Percentiles rank a stretch among this genome's conserved stretches.
These are phyloP conservation scores for Orchestia grillus DNA, from an alignment of 1,140 invertebrate species.

Conservation along the genomic window DNA sequence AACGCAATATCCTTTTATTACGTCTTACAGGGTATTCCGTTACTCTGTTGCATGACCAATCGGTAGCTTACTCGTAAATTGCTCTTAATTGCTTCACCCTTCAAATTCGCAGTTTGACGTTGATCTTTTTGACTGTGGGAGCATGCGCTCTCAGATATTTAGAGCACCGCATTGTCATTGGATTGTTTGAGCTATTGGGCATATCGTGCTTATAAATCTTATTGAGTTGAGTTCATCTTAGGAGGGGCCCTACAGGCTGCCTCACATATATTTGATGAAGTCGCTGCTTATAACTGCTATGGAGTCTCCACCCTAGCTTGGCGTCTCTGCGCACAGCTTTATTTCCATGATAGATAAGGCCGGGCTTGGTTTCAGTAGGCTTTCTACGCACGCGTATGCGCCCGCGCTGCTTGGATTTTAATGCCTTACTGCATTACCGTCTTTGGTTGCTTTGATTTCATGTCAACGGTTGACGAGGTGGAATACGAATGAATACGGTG, in stretches of 20 bases:
- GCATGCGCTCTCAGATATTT: not conserved
- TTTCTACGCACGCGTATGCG: not conserved
- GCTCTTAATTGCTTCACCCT: not conserved
- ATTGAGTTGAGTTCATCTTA: not conserved
- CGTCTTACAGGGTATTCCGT: not conserved
- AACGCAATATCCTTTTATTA: not conserved
- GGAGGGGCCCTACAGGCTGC: not conserved
- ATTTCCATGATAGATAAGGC: not conserved
- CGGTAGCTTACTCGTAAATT: not conserved
- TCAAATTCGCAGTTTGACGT: not conserved
- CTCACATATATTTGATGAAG: not conserved
- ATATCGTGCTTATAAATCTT: conserved; percentile 40
- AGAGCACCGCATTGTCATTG: conserved; percentile 24
- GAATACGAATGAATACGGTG: not conserved
- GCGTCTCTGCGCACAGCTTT: not conserved
- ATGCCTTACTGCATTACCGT: not conserved
- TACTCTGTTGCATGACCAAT: not conserved
- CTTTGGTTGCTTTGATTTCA: not conserved
- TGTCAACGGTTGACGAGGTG: not conserved
- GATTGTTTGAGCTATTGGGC: conserved; percentile 35
- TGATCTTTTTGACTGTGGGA: not conserved
- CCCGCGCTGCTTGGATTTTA: not conserved
- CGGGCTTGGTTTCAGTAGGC: not conserved
- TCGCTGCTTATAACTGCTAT: not conserved
- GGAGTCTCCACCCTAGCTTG: not conserved